phyloP scores from a whole-genome alignment of 2,113 vertebrate species.

The Chaetodon auriga region DNA sequence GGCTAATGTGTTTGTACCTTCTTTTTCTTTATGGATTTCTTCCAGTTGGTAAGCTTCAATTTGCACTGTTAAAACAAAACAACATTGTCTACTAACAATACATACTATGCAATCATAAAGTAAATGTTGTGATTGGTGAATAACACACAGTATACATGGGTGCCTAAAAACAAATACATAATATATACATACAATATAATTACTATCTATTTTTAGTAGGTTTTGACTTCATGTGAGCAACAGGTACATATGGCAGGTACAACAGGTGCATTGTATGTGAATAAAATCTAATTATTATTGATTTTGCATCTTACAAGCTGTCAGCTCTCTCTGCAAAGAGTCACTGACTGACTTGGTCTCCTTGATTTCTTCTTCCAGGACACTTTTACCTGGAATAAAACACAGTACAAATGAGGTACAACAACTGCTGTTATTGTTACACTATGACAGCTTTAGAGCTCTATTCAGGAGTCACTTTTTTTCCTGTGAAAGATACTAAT shows the following conservation, averaged over 20 bases:
- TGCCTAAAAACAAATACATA: neutral
- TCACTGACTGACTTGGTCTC: slow-evolving; percentile 31
- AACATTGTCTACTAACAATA: neutral
- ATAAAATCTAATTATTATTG: neutral
- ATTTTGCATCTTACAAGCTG: slow-evolving; percentile 67
- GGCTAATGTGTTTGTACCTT: slow-evolving; percentile 68
- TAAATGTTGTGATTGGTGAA: neutral
- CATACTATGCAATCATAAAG: neutral
- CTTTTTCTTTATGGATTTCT: slow-evolving; percentile 71
- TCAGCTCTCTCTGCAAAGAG: slow-evolving; percentile 63
- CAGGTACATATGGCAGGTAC: neutral
- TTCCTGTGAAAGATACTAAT: no score
- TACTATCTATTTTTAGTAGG: neutral
- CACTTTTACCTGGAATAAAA: slow-evolving; percentile 46
- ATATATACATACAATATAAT: no score
- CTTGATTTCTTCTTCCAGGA: slow-evolving; percentile 66
- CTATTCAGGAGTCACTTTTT: neutral
- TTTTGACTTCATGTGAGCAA: neutral
- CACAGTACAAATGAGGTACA: neutral
- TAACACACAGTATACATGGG: neutral
- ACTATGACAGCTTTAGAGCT: neutral
- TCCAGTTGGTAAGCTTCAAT: slow-evolving; percentile 69
- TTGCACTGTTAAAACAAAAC: slow-evolving; percentile 69
- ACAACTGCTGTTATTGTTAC: neutral
- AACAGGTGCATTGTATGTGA: neutral